phyloP scores from a whole-genome alignment of 1,140 invertebrate genomes.

The Rhyzopertha dominica region DNA sequence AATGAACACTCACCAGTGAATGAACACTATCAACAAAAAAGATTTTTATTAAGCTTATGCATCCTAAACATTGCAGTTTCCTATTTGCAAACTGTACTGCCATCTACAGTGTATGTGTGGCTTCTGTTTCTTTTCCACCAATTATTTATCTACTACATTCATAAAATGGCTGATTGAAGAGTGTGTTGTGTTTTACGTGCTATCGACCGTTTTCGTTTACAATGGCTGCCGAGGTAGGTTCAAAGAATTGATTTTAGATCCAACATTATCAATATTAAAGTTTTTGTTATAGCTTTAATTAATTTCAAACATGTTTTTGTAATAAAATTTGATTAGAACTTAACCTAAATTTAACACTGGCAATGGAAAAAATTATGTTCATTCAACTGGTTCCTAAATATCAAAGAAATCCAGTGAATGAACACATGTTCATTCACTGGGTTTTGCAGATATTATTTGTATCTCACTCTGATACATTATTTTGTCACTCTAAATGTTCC shows the following conservation, averaged over 20 bases:
- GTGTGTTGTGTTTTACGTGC: constrained; percentile 1
- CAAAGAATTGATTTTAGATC: neutral
- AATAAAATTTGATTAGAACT: neutral
- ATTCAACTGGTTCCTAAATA: constrained; percentile 5
- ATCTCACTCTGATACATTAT: neutral
- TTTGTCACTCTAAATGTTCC: neutral
- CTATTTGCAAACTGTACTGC: neutral
- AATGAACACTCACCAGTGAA: too few relatives aligned
- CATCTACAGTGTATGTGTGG: constrained; percentile 1
- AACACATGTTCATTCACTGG: constrained; percentile 1
- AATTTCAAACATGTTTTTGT: neutral
- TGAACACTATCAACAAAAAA: constrained; percentile 1
- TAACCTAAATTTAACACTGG: neutral
- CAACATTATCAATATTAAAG: neutral
- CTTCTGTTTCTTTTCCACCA: constrained; percentile 2
- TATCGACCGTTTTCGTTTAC: neutral
- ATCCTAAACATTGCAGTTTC: neutral
- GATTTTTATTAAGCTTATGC: constrained; percentile 1
- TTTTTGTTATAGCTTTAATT: constrained; percentile 1
- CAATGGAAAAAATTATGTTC: neutral
- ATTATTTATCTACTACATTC: neutral
- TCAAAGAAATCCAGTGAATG: neutral
- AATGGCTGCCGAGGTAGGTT: neutral
- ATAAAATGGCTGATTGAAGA: neutral
- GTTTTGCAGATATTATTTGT: constrained; percentile 2